These are phyloP conservation scores for Drosophila funebris DNA, from an alignment of 1,140 invertebrate species.

Conservation along the genomic window DNA sequence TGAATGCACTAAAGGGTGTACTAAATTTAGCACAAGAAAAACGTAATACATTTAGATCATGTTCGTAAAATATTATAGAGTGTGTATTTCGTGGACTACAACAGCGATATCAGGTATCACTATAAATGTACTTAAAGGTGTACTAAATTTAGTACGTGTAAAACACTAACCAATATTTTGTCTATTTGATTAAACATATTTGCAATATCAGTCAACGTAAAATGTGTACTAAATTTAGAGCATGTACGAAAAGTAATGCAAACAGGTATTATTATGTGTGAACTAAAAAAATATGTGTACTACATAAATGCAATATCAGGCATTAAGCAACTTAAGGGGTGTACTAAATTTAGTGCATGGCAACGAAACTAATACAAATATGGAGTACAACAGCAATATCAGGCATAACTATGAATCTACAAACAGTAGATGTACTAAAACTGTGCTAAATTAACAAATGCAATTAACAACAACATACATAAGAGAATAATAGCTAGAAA, in stretches of 20 bases:
- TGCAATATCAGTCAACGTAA: no score
- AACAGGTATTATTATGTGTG: no score
- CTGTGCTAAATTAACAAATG: constrained; percentile 3
- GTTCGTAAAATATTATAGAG: not conserved
- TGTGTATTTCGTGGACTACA: not conserved
- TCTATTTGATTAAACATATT: no score
- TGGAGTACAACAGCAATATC: constrained; percentile 16
- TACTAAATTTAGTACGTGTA: not conserved
- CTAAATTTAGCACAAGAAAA: not conserved
- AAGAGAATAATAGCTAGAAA: constrained; percentile 19
- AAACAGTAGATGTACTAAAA: constrained; percentile 25
- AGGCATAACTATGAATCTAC: constrained; percentile 4
- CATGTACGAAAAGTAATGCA: no score
- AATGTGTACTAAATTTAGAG: constrained; percentile 4
- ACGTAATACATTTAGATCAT: not conserved
- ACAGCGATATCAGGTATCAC: not conserved
- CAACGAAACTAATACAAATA: not conserved
- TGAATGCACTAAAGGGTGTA: not conserved
- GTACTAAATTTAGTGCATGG: constrained; percentile 19
- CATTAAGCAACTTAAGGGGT: no score
- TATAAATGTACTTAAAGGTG: not conserved
- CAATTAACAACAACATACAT: not conserved
- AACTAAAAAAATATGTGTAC: no score
- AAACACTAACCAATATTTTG: no score
- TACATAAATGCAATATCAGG: no score